A percentile compares a stretch with the other conserved stretches of the same genome.
Conservation (phyloP, 2,113 vertebrate species). For the Seriola dumerili region DNA sequence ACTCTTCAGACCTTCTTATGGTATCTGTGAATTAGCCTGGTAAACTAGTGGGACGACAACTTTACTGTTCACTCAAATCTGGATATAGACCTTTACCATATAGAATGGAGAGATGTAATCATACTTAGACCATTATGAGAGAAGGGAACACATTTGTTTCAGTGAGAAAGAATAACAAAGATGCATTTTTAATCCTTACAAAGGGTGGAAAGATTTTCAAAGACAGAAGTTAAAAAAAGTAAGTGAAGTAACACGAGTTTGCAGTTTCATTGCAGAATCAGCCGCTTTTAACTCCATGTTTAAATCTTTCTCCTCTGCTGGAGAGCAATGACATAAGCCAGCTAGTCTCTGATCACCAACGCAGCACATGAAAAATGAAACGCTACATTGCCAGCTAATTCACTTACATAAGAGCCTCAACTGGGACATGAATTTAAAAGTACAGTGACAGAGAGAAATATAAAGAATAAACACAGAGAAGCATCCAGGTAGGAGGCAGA, state of each 20-base stretch:
- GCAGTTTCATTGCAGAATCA: constrained; percentile 27
- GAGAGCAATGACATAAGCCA: constrained; percentile 55
- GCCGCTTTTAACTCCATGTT: constrained; percentile 24
- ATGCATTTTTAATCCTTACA: neutral
- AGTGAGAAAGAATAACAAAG: too few relatives aligned
- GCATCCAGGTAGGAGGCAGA: constrained; percentile 3
- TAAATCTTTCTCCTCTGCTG: constrained; percentile 35
- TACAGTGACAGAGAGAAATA: constrained; percentile 54
- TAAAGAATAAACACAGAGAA: constrained; percentile 38
- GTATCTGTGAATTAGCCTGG: neutral
- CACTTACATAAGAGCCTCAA: constrained; percentile 70
- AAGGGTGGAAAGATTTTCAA: neutral
- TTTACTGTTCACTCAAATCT: neutral
- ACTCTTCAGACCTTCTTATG: neutral
- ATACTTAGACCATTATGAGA: neutral
- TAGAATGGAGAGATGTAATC: neutral
- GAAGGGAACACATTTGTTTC: neutral
- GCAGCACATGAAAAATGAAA: constrained; percentile 72
- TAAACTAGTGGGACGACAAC: neutral
- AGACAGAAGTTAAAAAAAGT: neutral
- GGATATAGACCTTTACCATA: neutral
- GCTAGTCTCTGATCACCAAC: constrained; percentile 52
- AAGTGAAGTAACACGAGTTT: neutral
- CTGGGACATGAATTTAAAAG: constrained; percentile 48
- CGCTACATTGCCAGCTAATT: constrained; percentile 57